Percentiles rank a stretch among this genome's conserved stretches.
phyloP scores from a whole-genome alignment of 1,140 invertebrate genomes.

The Orius laevigatus region DNA sequence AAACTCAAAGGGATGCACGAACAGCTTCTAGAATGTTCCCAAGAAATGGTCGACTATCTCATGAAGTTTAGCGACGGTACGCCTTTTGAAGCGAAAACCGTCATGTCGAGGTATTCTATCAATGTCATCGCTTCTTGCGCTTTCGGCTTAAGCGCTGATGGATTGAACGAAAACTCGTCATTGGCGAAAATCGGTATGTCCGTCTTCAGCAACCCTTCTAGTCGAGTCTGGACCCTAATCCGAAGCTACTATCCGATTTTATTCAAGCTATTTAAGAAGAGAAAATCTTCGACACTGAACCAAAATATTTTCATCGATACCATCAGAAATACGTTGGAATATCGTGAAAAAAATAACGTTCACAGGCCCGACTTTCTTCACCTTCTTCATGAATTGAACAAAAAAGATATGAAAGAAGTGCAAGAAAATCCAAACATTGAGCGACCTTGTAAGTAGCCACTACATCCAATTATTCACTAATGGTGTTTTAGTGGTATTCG shows the following conservation, averaged over 20 bases:
- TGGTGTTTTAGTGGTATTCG: background rate
- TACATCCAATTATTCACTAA: too few relatives aligned
- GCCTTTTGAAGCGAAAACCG: conserved; percentile 26
- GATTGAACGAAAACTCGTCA: conserved; percentile 30
- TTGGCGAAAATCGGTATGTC: conserved; percentile 31
- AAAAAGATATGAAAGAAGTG: conserved; percentile 6
- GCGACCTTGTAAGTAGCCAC: too few relatives aligned
- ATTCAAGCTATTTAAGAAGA: conserved; percentile 12
- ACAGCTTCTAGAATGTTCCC: conserved; percentile 6
- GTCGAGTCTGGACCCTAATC: conserved; percentile 20
- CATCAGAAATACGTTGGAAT: conserved; percentile 29
- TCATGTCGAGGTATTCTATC: conserved; percentile 33
- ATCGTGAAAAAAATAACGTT: conserved; percentile 28
- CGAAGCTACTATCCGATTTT: conserved; percentile 12
- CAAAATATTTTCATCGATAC: conserved; percentile 30
- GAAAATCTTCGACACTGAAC: conserved; percentile 17
- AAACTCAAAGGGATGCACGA: conserved; percentile 33
- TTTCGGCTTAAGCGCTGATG: conserved; percentile 37
- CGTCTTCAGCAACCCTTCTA: conserved; percentile 23
- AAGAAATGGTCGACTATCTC: conserved; percentile 1
- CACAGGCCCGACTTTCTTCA: conserved; percentile 28
- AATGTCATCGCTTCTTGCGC: conserved; percentile 37
- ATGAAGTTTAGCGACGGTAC: background rate
- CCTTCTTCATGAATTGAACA: conserved; percentile 20
- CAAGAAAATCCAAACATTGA: too few relatives aligned